A percentile compares a stretch with the other conserved stretches of the same genome.
phyloP scores from a whole-genome alignment of 2,888 invertebrate genomes.

The Metopia argyrocephala region DNA sequence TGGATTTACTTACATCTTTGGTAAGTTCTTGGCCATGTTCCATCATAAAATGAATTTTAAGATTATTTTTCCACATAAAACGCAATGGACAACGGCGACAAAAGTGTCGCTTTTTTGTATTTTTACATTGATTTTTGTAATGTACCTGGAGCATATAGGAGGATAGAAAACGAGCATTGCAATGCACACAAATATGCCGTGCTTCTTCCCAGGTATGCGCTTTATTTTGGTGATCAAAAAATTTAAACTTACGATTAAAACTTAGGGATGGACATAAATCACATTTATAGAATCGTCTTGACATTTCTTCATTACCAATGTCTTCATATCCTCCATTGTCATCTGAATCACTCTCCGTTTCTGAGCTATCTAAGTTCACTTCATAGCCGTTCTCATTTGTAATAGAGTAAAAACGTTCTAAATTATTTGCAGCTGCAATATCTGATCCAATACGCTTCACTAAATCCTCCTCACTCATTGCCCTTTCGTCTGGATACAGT shows the following conservation, averaged over 20 bases:
- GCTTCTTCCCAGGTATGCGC: conserved; percentile 78
- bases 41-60: conserved; percentile 70
- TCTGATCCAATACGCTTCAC: conserved; percentile 69
- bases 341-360: conserved; percentile 66
- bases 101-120: conserved; percentile 70
- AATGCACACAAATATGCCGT: conserved; percentile 79
- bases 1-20: conserved; percentile 52
- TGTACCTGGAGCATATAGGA: conserved; percentile 80
- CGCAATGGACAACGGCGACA: conserved; percentile 75
- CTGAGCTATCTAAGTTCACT: conserved; percentile 73
- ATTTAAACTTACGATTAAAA: conserved; percentile 73
- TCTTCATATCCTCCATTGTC: conserved; percentile 26
- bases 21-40: conserved; percentile 62
- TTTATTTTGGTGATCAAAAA: conserved; percentile 73
- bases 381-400: conserved; percentile 76
- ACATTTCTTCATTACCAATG: conserved; percentile 2
- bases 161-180: conserved; percentile 80
- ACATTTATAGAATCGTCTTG: conserved; percentile 69
- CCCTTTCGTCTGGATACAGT: conserved; percentile 70
- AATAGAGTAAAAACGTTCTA: conserved; percentile 76
- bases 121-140: conserved; percentile 77
- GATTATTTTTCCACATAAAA: conserved; percentile 76
- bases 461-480: conserved; percentile 64
- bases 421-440: conserved; percentile 65
- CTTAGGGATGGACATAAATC: conserved; percentile 69